Evolutionary conservation across 2,888 invertebrate genomes (phyloP).

Genomic region (Drymonia ruficornis): DNA sequence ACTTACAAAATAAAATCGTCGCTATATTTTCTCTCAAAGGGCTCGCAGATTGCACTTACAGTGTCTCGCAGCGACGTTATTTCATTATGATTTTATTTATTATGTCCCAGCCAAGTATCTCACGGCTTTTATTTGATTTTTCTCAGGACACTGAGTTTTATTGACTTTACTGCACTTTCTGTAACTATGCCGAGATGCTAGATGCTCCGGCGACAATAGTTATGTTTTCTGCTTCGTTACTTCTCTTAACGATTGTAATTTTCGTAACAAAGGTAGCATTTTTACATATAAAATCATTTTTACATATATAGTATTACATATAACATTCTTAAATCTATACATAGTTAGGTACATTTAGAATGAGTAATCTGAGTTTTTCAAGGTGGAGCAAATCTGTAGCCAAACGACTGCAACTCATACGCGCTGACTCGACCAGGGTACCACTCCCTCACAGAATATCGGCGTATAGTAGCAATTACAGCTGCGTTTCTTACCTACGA

Average conservation of each 20-base stretch:
- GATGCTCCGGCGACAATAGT: neutral
- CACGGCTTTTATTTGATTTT: constrained; percentile 30
- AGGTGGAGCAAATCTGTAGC: too few species aligned
- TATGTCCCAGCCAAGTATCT: constrained; percentile 25
- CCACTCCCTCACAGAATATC: too few species aligned
- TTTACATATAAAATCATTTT: too few species aligned
- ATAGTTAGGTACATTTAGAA: too few species aligned
- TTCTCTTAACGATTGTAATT: neutral
- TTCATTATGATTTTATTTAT: constrained; percentile 39
- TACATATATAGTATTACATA: too few species aligned
- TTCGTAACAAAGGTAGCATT: too few species aligned
- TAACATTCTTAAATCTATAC: too few species aligned
- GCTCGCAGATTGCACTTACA: constrained; percentile 25
- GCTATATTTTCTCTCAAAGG: constrained; percentile 21
- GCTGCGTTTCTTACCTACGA: too few species aligned
- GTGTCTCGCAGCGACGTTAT: constrained; percentile 23
- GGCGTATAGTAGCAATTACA: too few species aligned
- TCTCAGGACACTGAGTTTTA: constrained; percentile 28
- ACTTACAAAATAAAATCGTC: constrained; percentile 21
- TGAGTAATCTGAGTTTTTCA: too few species aligned
- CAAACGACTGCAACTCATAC: too few species aligned
- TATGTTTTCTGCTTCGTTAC: neutral
- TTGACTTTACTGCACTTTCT: constrained; percentile 22
- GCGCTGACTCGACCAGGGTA: too few species aligned
- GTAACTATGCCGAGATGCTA: constrained; percentile 1